Evolutionary conservation across 2,888 invertebrate genomes (phyloP), one percentile per base, ranked within the genome.

Genomic region (Ectemnius lituratus): DNA sequence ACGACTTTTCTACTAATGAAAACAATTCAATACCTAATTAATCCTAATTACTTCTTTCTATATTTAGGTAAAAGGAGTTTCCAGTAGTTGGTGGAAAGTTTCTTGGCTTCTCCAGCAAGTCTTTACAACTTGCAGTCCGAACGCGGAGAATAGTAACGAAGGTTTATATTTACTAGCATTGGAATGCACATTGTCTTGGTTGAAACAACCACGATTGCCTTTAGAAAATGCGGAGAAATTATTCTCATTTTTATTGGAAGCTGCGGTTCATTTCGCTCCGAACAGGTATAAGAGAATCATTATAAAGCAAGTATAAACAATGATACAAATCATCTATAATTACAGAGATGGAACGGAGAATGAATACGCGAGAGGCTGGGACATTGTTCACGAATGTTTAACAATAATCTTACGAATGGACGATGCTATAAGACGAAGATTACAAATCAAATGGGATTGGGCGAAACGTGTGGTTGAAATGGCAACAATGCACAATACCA

Each of bases 381-480:
- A 88, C 23, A 64, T 86, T 1, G 83, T 85, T 1, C 86, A 88
- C 68, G 90, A 90, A 63, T 89, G 90, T 67, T 73, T 91, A 4
- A 87, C 82, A 2, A 81, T 84, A 62, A 80, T 87, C 2, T 68
- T 90, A 8, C 88, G 86, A 0, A 87, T 88, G 66, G 67, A 72
- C 2, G 88, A 88, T 3, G 81, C 90, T 0, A 61, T 67, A 16
- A 0, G 2, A 13, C 86, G 78, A 59, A 77, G 84, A 13, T 87
- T 89, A 0, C 84, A 84, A 16, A 78, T 87, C 2, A 70, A 90
- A 1, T 90, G 89, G 90, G 85, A 88, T 45, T 91, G 89, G 90
- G 80, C 87, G 0, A 86, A 80, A 37, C 84, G 77, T 20, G 61
- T 91, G 5, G 84, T 90, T 0, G 79, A 81, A 0, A 80, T 88